Conservation (phyloP, 2,888 invertebrate species). For the Drosophila formosana region DNA sequence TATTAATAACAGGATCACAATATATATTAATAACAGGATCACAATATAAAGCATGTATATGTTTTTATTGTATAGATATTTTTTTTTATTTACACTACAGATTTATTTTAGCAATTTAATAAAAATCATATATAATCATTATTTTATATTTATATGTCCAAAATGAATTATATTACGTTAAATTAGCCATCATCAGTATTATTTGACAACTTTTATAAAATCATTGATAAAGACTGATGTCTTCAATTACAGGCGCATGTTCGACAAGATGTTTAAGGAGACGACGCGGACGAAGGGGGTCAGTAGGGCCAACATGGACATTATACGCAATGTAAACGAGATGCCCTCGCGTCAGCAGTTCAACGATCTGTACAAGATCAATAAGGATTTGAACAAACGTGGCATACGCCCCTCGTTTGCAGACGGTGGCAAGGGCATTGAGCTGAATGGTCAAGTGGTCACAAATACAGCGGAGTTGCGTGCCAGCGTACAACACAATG, state of each 20-base stretch:
- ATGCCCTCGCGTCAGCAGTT: slow-evolving; percentile 81
- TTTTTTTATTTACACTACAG: too few relatives aligned
- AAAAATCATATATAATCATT: too few relatives aligned
- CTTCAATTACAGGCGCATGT: slow-evolving; percentile 68
- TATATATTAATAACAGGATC: too few relatives aligned
- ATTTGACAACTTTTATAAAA: too few relatives aligned
- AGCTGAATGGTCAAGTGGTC: slow-evolving; percentile 79
- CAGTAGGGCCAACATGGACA: slow-evolving; percentile 72
- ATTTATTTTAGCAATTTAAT: too few relatives aligned
- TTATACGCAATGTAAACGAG: slow-evolving; percentile 81
- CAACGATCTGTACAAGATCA: slow-evolving; percentile 82
- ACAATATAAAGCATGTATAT: too few relatives aligned
- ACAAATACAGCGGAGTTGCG: slow-evolving; percentile 67
- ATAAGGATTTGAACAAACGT: slow-evolving; percentile 68
- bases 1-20: too few relatives aligned
- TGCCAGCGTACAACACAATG: slow-evolving; percentile 77
- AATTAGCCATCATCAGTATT: too few relatives aligned
- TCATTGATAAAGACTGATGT: not conserved
- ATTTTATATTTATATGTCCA: too few relatives aligned
- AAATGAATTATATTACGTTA: too few relatives aligned
- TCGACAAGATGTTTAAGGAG: slow-evolving; percentile 81
- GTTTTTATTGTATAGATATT: too few relatives aligned
- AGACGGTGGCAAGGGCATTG: slow-evolving; percentile 64
- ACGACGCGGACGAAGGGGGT: slow-evolving; percentile 74
- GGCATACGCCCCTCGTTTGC: slow-evolving; percentile 77